Conservation (phyloP, 2,113 vertebrate species). For the Labrus mixtus region DNA sequence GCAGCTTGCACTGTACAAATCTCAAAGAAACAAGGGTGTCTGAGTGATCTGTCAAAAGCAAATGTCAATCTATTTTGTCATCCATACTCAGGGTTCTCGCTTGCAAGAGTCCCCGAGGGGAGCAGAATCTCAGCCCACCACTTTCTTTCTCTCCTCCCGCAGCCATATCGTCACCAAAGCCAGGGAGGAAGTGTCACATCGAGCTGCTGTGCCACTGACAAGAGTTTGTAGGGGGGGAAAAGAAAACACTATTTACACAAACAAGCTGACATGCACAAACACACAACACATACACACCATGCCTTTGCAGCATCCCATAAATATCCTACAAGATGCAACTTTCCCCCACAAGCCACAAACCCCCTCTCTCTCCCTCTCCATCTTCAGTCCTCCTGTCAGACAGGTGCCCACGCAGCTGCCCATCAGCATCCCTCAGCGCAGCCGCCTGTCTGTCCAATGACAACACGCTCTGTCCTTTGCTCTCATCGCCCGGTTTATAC, state of each 20-base stretch:
- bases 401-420: constrained; percentile 84
- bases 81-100: constrained; percentile 67
- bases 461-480: constrained; percentile 61
- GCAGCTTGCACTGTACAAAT: constrained; percentile 65
- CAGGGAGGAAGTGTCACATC: constrained; percentile 73
- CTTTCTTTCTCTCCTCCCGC: constrained; percentile 68
- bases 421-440: constrained; percentile 70
- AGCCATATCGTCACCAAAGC: constrained; percentile 63
- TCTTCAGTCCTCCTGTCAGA: constrained; percentile 71
- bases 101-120: constrained; percentile 67
- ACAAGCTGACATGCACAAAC: constrained; percentile 63
- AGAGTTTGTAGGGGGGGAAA: constrained; percentile 36
- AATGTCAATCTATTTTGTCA: constrained; percentile 82
- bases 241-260: constrained; percentile 74
- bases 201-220: constrained; percentile 67
- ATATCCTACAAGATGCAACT: constrained; percentile 75
- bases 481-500: constrained; percentile 40
- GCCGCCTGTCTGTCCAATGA: constrained; percentile 63
- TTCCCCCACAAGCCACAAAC: constrained; percentile 67
- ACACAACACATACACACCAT: constrained; percentile 42
- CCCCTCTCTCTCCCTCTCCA: constrained; percentile 20
- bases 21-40: constrained; percentile 71
- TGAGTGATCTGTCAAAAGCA: constrained; percentile 79
- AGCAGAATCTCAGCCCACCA: constrained; percentile 58
- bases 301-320: constrained; percentile 77